phyloP scores from a whole-genome alignment of 2,113 vertebrate species.

The Girardinichthys multiradiatus region DNA sequence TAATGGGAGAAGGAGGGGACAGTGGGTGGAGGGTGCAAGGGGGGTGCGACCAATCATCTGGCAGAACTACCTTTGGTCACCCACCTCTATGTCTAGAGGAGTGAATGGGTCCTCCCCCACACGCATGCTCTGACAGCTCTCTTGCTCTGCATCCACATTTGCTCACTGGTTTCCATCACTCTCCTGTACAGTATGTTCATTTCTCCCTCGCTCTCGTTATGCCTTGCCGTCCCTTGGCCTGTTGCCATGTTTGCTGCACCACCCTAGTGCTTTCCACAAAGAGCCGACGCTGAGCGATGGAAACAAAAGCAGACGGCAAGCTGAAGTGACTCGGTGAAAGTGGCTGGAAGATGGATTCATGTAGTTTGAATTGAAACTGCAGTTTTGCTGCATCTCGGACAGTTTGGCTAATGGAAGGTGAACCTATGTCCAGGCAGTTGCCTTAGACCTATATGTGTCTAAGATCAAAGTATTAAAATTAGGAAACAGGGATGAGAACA shows the following conservation, averaged over 20 bases:
- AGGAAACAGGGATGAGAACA: too few relatives aligned
- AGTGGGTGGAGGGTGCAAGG: constrained; percentile 67
- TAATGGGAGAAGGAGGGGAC: constrained; percentile 45
- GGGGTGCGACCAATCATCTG: constrained; percentile 82
- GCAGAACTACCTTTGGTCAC: constrained; percentile 55
- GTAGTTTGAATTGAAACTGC: constrained; percentile 31
- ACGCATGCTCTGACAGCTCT: constrained; percentile 21
- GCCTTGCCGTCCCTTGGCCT: constrained; percentile 12
- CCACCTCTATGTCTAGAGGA: constrained; percentile 4
- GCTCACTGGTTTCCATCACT: constrained; percentile 6
- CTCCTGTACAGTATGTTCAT: constrained; percentile 48
- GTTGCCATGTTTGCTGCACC: constrained; percentile 44
- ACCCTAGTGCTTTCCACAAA: constrained; percentile 8
- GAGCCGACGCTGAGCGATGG: not conserved
- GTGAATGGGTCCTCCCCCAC: not conserved
- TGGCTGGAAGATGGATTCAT: constrained; percentile 3
- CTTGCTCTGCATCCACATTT: constrained; percentile 16
- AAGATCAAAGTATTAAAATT: too few relatives aligned
- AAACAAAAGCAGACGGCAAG: constrained; percentile 10
- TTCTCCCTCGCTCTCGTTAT: constrained; percentile 24
- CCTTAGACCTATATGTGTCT: too few relatives aligned
- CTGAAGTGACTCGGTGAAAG: constrained; percentile 6
- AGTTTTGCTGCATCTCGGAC: not conserved
- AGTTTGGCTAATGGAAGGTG: too few relatives aligned
- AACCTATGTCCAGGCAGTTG: too few relatives aligned